phyloP scores from a whole-genome alignment of 23 tunicate genomes.

The Oikopleura vanhoeffeni region DNA sequence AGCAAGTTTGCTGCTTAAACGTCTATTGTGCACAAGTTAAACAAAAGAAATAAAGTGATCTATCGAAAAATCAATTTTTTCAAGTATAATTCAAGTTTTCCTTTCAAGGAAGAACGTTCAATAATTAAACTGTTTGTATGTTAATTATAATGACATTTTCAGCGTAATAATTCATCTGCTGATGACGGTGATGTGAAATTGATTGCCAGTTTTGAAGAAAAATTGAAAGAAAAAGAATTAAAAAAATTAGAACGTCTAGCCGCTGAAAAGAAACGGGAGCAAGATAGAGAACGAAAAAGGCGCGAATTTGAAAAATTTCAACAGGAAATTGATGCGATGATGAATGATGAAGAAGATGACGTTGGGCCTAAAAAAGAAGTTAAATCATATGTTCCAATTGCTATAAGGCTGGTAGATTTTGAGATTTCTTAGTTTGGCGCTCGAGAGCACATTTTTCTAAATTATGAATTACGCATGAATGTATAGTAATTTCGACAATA shows the following conservation, averaged over 20 bases:
- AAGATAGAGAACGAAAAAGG: not conserved
- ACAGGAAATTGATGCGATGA: not conserved
- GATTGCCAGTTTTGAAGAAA: not conserved
- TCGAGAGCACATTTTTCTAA: no score
- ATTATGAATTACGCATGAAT: no score
- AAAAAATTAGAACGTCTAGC: not conserved
- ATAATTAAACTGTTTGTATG: no score
- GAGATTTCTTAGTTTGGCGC: no score
- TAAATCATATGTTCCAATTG: not conserved
- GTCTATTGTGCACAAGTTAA: no score
- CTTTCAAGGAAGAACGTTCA: no score
- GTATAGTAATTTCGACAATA: no score
- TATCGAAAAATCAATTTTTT: no score
- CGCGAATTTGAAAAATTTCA: constrained; percentile 3
- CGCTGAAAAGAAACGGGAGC: not conserved
- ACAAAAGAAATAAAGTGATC: no score
- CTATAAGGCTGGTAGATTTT: no score
- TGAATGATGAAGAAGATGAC: not conserved
- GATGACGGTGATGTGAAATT: not conserved
- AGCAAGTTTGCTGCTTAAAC: no score
- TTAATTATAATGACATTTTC: not conserved
- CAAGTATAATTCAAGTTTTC: no score
- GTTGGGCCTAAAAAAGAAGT: not conserved
- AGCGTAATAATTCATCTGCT: not conserved
- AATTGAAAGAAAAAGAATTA: not conserved